Evolutionary conservation across 2,797 vertebrate species (phyloP).

Genomic region (Cephalopachus bancanus): DNA sequence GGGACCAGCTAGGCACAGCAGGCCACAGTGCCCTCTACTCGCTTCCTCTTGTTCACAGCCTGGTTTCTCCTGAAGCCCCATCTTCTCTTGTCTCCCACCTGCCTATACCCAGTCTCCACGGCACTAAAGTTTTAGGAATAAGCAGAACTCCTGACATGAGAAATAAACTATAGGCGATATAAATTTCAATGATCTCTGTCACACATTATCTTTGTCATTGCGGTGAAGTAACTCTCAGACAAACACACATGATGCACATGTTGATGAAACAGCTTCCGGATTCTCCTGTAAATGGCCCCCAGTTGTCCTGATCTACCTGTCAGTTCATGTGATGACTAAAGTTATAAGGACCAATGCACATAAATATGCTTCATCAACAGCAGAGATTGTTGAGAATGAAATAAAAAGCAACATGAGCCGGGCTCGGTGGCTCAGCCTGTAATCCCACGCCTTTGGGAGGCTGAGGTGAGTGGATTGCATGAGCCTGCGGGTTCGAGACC

Average conservation of each 20-base stretch:
- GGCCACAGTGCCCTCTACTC: neutral
- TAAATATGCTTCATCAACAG: neutral
- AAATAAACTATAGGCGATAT: neutral
- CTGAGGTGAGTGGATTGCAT: neutral
- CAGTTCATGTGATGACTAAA: too few relatives aligned
- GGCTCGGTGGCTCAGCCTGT: too few relatives aligned
- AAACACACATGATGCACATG: neutral
- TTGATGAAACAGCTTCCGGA: neutral
- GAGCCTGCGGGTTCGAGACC: too few relatives aligned
- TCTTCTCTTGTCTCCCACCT: neutral
- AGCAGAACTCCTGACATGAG: neutral
- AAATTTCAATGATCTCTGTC: neutral
- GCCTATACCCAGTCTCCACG: neutral
- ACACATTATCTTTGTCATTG: neutral
- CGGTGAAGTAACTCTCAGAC: neutral
- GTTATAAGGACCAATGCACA: fast-evolving
- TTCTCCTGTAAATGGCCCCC: neutral
- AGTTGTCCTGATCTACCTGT: neutral
- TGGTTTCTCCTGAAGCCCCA: neutral
- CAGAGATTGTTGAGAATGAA: neutral
- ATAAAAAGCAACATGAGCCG: neutral
- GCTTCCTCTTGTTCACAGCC: neutral
- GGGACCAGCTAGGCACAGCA: neutral
- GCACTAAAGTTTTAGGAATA: neutral
- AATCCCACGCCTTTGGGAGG: neutral